phyloP scores from a whole-genome alignment of 2,888 invertebrate species.

The Amblyjoppa proteus region DNA sequence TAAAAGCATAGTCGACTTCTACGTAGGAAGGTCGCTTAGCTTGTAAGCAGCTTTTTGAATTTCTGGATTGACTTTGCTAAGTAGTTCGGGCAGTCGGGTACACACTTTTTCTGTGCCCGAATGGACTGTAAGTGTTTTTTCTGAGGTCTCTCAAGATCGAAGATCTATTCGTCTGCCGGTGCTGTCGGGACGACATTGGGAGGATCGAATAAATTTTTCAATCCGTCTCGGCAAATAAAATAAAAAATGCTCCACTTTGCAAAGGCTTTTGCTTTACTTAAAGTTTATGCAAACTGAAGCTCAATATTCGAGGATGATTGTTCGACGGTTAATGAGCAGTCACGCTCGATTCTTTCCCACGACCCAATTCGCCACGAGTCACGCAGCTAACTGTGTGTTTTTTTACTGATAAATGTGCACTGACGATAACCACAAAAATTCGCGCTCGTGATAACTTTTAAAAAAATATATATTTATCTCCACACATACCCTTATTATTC shows the following conservation, averaged over 20 bases:
- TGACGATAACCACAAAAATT: background rate
- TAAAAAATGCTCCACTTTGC: background rate
- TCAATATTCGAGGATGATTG: background rate
- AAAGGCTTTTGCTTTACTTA: background rate
- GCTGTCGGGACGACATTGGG: background rate
- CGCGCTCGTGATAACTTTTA: background rate
- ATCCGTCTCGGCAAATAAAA: background rate
- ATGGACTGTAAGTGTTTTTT: background rate
- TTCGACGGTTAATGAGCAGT: background rate
- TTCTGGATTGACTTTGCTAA: background rate
- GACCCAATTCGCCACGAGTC: background rate
- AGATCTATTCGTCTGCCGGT: background rate
- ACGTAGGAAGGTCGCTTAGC: background rate
- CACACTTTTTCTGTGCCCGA: background rate
- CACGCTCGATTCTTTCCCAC: background rate
- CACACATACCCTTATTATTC: slow-evolving; percentile 77
- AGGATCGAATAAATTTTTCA: background rate
- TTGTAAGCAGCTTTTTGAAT: background rate
- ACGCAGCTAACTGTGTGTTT: background rate
- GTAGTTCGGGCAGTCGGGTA: background rate
- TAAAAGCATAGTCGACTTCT: background rate
- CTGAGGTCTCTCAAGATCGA: background rate
- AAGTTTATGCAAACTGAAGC: background rate
- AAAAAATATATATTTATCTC: slow-evolving; percentile 2
- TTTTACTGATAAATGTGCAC: too few species aligned